Evolutionary conservation across 2,888 invertebrate genomes (phyloP), one percentile per base, ranked within the genome.

Genomic region (Cataglyphis albicans): DNA sequence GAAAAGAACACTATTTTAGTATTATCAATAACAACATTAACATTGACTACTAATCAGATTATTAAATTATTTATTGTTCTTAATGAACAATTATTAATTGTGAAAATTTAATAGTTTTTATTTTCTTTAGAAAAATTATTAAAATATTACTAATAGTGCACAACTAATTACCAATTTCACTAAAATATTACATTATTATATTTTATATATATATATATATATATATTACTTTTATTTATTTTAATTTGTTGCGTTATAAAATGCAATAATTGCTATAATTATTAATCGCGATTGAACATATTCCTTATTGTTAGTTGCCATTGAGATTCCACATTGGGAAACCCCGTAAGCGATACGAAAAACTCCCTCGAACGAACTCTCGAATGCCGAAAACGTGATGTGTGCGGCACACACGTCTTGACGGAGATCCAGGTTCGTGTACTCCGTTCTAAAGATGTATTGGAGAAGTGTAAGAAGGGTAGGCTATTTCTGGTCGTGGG

Each of bases 401-500:
- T 35, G 65, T 44, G 38, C 82, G 44, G 75, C 57, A 74, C 52
- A 48, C 70, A 82, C 83, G 82, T 61, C 64, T 80, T 72, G 74
- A 64, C 44, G 52, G 61, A 64, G 82, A 78, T 64, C 74, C 83
- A 81, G 65, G 70, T 81, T 81, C 84, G 87, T 84, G 84, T 86
- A 86, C 90, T 88, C 89, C 82, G 89, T 91, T 92, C 91, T 91
- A 89, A 91, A 93, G 92, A 91, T 91, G 93, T 93, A 92, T 93
- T 91, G 92, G 93, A 92, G 93, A 93, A 94, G 93, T 88, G 88
- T 92, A 93, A 94, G 93, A 93, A 94, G 94, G 93, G 94, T 93
- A 92, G 12, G 93, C 94, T 94, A 94, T 94, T 94, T 94, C 93
- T 94, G 94, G 91, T 94, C 92, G 92, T 90, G 93, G 92, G 93